phyloP scores from a whole-genome alignment of 1,140 invertebrate species.

The Listronotus oregonensis region DNA sequence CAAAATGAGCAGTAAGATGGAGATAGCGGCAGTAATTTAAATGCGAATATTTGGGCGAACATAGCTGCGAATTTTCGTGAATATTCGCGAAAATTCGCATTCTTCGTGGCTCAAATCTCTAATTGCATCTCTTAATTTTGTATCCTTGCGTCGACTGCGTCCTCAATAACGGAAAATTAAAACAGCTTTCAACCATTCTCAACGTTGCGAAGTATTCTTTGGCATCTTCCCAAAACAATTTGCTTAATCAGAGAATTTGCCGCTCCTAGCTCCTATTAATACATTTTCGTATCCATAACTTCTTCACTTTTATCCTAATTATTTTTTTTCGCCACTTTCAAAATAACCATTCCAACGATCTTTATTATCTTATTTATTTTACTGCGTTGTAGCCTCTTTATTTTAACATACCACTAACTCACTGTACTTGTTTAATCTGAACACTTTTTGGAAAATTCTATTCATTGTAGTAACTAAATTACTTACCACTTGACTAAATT shows the following conservation, averaged over 20 bases:
- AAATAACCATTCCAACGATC: neutral
- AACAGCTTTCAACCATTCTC: conserved; percentile 27
- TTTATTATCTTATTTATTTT: conserved; percentile 9
- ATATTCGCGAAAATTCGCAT: too few relatives aligned
- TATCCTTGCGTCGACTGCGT: too few relatives aligned
- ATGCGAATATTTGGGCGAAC: too few relatives aligned
- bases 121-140: too few relatives aligned
- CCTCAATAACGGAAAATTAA: conserved; percentile 2
- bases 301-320: conserved; percentile 3
- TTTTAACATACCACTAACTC: neutral
- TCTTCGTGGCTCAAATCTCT: too few relatives aligned
- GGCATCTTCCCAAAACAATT: conserved; percentile 27
- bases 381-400: conserved; percentile 1
- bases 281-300: conserved; percentile 11
- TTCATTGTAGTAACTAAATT: too few relatives aligned
- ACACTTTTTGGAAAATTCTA: too few relatives aligned
- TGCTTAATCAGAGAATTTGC: conserved; percentile 26
- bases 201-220: conserved; percentile 24
- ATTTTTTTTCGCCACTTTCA: conserved; percentile 6
- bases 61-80: too few relatives aligned
- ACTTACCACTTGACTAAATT: too few relatives aligned
- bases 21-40: too few relatives aligned
- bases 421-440: neutral
- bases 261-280: conserved; percentile 37
- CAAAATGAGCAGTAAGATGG: too few relatives aligned